Percentiles rank a stretch among this genome's conserved stretches.
Evolutionary conservation across 2,113 vertebrate species (phyloP).

Genomic region (Lathamus discolor): DNA sequence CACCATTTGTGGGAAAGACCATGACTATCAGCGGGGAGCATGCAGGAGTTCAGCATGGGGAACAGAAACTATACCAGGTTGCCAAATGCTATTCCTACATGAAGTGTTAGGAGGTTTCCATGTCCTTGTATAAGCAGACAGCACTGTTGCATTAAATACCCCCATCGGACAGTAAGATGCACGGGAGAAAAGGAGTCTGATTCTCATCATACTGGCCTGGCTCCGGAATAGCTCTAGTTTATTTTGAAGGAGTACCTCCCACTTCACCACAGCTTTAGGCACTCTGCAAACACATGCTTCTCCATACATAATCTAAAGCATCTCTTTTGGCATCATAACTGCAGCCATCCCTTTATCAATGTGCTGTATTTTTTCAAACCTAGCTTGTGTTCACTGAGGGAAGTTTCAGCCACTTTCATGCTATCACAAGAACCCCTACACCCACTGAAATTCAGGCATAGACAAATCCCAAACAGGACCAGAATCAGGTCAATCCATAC

Average conservation of each 20-base stretch:
- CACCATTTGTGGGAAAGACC: not conserved
- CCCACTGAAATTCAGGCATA: not conserved
- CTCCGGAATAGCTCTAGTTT: not conserved
- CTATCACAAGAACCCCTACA: not conserved
- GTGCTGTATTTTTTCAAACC: not conserved
- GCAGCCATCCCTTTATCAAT: not conserved
- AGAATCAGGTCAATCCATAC: not conserved
- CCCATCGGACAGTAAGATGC: not conserved
- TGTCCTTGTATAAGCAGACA: not conserved
- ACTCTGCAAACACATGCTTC: not conserved
- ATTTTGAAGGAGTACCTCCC: not conserved
- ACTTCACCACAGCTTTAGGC: not conserved
- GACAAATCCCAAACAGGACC: not conserved
- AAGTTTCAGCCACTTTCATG: not conserved
- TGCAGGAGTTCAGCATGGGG: not conserved
- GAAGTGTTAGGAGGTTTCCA: not conserved
- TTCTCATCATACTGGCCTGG: not conserved
- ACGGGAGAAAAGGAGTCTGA: not conserved
- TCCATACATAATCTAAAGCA: not conserved
- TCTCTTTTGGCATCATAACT: not conserved
- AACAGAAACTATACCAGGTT: not conserved
- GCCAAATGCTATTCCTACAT: not conserved
- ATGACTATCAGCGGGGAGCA: accelerated
- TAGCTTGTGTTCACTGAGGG: not conserved
- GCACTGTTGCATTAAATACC: not conserved